Evolutionary conservation across 2,888 invertebrate genomes (phyloP).

Genomic region (Drepana falcataria): DNA sequence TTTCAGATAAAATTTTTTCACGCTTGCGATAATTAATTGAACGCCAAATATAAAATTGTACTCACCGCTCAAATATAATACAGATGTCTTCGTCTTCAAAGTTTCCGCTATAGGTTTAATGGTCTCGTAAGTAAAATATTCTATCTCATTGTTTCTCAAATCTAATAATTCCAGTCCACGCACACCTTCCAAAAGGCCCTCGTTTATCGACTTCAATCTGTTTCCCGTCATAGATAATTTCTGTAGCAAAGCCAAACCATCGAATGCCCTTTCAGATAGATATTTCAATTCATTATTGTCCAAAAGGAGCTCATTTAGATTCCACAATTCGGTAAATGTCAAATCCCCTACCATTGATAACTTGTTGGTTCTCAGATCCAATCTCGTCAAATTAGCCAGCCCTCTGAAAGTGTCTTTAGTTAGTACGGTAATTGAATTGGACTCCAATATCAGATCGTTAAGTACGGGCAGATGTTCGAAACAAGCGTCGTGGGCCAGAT

Average conservation of each 20-base stretch:
- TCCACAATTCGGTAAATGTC: slow-evolving; percentile 88
- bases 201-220: slow-evolving; percentile 84
- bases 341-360: slow-evolving; percentile 88
- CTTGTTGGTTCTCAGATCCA: slow-evolving; percentile 87
- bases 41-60: slow-evolving; percentile 12
- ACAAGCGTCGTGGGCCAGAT: slow-evolving; percentile 90
- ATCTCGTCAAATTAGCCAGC: slow-evolving; percentile 83
- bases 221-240: slow-evolving; percentile 88
- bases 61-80: slow-evolving; percentile 68
- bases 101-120: slow-evolving; percentile 86
- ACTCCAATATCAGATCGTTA: slow-evolving; percentile 87
- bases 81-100: slow-evolving; percentile 78
- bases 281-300: slow-evolving; percentile 85
- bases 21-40: no score
- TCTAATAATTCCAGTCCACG: slow-evolving; percentile 86
- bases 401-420: slow-evolving; percentile 88
- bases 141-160: slow-evolving; percentile 86
- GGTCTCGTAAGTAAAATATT: slow-evolving; percentile 86
- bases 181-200: slow-evolving; percentile 86
- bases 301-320: slow-evolving; percentile 83
- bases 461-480: slow-evolving; percentile 86
- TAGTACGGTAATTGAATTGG: slow-evolving; percentile 85
- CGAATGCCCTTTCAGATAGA: slow-evolving; percentile 87
- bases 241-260: slow-evolving; percentile 85
- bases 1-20: no score